These are phyloP conservation scores for Amiota minor DNA, from an alignment of 2,888 invertebrate genomes.

Conservation along the genomic window DNA sequence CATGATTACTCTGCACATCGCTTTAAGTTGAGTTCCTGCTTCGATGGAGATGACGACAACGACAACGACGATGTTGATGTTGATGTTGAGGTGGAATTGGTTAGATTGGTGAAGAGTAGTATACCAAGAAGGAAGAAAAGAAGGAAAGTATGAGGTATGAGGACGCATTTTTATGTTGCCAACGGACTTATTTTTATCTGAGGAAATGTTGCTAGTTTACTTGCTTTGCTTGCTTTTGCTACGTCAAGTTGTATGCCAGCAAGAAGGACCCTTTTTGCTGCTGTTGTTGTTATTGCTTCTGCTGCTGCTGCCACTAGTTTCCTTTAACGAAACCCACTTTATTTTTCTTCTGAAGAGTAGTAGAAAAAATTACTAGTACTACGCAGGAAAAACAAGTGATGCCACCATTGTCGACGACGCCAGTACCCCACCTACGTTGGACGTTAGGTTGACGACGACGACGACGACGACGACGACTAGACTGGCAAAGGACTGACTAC, in stretches of 20 bases:
- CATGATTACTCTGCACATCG: slow-evolving; percentile 19
- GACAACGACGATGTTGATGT: not conserved
- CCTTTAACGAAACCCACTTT: not conserved
- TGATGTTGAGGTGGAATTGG: not conserved
- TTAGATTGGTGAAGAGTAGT: not conserved
- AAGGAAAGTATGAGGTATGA: not conserved
- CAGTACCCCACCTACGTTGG: slow-evolving; percentile 5
- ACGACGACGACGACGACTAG: slow-evolving; percentile 3
- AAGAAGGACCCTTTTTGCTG: slow-evolving; percentile 20
- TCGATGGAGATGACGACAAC: slow-evolving; percentile 7
- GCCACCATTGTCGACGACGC: not conserved
- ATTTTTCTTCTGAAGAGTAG: not conserved
- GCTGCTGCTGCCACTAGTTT: not conserved
- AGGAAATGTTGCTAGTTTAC: slow-evolving; percentile 18
- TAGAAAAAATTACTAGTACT: slow-evolving; percentile 52
- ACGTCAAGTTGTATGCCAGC: slow-evolving; percentile 22
- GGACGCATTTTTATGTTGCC: slow-evolving; percentile 31
- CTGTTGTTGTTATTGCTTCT: not conserved
- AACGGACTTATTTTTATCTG: slow-evolving; percentile 33
- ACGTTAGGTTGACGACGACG: not conserved
- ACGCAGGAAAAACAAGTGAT: slow-evolving; percentile 34
- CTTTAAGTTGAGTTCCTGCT: slow-evolving; percentile 14
- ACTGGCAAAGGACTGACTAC: not conserved
- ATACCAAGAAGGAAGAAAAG: not conserved
- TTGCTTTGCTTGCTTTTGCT: not conserved